Conservation (phyloP, 2,888 invertebrate genomes). For the Caenorhabditis uteleia region DNA sequence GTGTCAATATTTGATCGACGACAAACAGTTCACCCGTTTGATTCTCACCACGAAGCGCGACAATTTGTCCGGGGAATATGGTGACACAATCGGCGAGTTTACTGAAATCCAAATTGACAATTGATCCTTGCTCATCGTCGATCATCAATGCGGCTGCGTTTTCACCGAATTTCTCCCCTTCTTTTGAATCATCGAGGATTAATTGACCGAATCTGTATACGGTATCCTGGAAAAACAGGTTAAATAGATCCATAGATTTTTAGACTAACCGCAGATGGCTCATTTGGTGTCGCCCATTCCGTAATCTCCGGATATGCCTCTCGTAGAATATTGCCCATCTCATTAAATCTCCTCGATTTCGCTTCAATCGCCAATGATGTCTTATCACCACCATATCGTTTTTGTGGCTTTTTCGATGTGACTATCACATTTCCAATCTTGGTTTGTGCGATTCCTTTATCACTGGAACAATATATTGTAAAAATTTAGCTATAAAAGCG, state of each 20-base stretch:
- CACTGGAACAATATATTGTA: too few relatives aligned
- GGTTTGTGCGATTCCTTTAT: constrained; percentile 3
- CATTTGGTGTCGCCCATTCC: constrained; percentile 30
- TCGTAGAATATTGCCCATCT: constrained; percentile 8
- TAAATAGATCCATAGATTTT: background rate
- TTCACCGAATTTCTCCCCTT: constrained; percentile 31
- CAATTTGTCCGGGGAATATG: constrained; percentile 40
- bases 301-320: constrained; percentile 15
- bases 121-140: constrained; percentile 39
- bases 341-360: constrained; percentile 11
- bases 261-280: constrained; percentile 8
- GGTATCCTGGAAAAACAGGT: constrained; percentile 5
- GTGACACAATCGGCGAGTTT: constrained; percentile 30
- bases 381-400: constrained; percentile 27
- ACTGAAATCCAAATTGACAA: constrained; percentile 32
- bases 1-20: constrained; percentile 21
- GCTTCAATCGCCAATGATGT: constrained; percentile 28
- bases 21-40: constrained; percentile 21
- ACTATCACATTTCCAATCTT: constrained; percentile 7
- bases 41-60: constrained; percentile 29
- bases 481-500: too few relatives aligned
- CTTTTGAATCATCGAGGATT: constrained; percentile 25
- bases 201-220: constrained; percentile 44
- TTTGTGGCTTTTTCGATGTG: constrained; percentile 19
- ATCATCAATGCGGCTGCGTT: constrained; percentile 26